phyloP scores from a whole-genome alignment of 2,797 vertebrate genomes.

The Semaprochilodus insignis region DNA sequence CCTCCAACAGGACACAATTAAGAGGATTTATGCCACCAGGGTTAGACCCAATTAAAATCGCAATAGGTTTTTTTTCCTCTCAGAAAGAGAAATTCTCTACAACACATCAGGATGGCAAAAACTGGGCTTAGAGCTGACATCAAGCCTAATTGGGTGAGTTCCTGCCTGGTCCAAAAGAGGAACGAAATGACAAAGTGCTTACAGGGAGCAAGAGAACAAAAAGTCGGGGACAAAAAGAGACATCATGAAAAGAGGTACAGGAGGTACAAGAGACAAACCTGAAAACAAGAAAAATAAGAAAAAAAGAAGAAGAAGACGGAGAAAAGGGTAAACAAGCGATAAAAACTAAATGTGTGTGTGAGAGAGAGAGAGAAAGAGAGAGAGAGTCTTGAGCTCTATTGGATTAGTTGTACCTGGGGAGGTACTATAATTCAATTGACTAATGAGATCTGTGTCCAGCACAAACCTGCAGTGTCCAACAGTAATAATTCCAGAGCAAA shows the following conservation, averaged over 20 bases:
- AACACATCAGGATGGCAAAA: conserved; percentile 21
- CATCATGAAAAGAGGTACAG: not conserved
- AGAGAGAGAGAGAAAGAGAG: conserved; percentile 43
- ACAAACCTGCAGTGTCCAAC: not conserved
- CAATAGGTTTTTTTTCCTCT: conserved; percentile 7
- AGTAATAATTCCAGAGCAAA: not conserved
- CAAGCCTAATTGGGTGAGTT: conserved; percentile 40
- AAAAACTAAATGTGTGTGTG: not conserved
- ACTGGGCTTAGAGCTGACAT: conserved; percentile 10
- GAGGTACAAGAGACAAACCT: conserved; percentile 54
- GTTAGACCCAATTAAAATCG: conserved; percentile 37
- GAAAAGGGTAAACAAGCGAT: not conserved
- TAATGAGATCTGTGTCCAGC: not conserved
- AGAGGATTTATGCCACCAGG: conserved; percentile 47
- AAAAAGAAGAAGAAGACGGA: not conserved
- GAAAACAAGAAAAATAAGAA: conserved; percentile 9
- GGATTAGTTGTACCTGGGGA: not conserved
- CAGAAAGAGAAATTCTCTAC: conserved; percentile 21
- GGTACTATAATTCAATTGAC: not conserved
- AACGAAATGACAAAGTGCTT: conserved; percentile 34
- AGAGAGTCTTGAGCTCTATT: not conserved
- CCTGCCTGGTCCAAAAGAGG: conserved; percentile 60
- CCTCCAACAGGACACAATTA: conserved; percentile 46
- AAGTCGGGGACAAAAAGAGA: not conserved
- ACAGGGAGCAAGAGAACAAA: not conserved